Evolutionary conservation across 2,797 vertebrate species (phyloP).

Genomic region (Podarcis lilfordi): DNA sequence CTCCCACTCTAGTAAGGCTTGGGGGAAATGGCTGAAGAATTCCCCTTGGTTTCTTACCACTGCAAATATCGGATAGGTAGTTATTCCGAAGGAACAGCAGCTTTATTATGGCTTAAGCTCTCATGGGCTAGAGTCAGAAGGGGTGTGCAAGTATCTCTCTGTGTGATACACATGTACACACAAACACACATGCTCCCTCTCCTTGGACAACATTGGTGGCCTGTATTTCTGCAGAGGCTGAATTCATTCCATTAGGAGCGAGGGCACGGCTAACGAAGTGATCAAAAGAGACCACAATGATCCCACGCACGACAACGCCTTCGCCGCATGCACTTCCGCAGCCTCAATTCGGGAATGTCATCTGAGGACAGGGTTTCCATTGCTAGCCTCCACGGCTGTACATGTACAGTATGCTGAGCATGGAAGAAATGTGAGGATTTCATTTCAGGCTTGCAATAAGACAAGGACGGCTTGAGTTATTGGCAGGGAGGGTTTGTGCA

Average conservation of each 20-base stretch:
- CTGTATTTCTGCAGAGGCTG: neutral
- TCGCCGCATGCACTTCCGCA: neutral
- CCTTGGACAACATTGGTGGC: neutral
- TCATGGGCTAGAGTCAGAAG: neutral
- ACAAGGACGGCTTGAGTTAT: constrained; percentile 4
- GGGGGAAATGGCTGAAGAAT: constrained; percentile 18
- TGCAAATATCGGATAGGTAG: neutral
- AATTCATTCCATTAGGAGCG: neutral
- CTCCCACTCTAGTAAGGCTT: neutral
- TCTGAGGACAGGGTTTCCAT: neutral
- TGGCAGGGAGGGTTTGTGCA: neutral
- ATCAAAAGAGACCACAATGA: neutral
- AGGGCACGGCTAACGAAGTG: fast-evolving
- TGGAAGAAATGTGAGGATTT: constrained; percentile 6
- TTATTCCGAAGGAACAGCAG: too few species aligned
- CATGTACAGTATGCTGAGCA: neutral
- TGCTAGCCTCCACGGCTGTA: neutral
- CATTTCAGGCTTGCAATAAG: neutral
- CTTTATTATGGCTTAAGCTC: neutral
- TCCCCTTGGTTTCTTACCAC: neutral
- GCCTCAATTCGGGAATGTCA: neutral
- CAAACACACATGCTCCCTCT: neutral
- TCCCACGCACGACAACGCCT: neutral
- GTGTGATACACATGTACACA: neutral
- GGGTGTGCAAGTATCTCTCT: neutral